Evolutionary conservation across 2,797 vertebrate genomes (phyloP).

Genomic region (Semaprochilodus insignis): DNA sequence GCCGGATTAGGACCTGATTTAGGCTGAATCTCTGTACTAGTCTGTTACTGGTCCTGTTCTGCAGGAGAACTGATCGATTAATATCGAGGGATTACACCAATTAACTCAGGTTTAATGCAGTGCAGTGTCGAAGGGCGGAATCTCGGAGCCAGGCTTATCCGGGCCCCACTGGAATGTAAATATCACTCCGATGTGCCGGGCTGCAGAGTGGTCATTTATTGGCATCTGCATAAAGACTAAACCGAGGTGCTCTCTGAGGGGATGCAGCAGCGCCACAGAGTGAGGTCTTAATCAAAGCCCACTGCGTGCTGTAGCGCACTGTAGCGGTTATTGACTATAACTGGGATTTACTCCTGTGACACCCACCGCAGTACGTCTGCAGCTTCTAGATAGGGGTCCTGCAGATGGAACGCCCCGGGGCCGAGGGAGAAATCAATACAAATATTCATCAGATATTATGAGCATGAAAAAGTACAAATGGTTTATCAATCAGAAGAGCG

Average conservation of each 20-base stretch:
- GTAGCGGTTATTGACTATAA: not conserved
- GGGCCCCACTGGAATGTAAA: conserved; percentile 15
- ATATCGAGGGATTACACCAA: conserved; percentile 13
- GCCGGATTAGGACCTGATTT: conserved; percentile 5
- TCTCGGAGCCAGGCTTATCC: not conserved
- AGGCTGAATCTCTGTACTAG: not conserved
- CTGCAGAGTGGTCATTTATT: not conserved
- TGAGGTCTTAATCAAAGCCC: conserved; percentile 17
- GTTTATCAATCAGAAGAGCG: not conserved
- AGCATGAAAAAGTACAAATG: not conserved
- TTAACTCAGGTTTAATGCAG: conserved; percentile 4
- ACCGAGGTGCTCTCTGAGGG: not conserved
- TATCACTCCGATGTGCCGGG: not conserved
- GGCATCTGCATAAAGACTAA: not conserved
- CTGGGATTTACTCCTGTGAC: not conserved
- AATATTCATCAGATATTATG: conserved; percentile 6
- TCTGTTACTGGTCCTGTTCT: not conserved
- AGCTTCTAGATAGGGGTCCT: not conserved
- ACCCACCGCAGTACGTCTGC: not conserved
- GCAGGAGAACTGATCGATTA: conserved; percentile 3
- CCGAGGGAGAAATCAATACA: not conserved
- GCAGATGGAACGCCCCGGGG: not conserved
- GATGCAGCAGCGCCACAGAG: not conserved
- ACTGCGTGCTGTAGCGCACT: not conserved
- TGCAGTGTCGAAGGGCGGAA: not conserved